Base-by-base conservation (phyloP, 2,113 vertebrate species). In the Sinocyclocheilus anophthalmus region DNA sequence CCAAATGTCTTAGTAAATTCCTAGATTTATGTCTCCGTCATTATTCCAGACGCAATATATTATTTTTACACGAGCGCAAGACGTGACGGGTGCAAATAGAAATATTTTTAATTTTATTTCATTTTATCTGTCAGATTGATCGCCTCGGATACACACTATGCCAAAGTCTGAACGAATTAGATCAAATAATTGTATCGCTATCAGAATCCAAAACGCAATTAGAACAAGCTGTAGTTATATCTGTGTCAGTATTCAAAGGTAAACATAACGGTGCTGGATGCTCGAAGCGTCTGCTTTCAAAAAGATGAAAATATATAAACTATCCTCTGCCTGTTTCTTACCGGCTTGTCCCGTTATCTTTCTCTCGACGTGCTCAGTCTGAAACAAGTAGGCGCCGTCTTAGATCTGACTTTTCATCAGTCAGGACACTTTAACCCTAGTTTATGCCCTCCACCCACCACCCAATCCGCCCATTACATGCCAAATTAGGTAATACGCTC, bases 301-400 rank as follows among this genome's bases (percentile, higher is more conserved):
- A 69, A 69, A 69, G 14, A 73, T 73, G 22, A 50, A 53, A 5
- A 33, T 72, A 70, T 12, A 4, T 16, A 76, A 48, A 24, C 53
- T 57, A 13, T 37, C 20, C 20, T 50, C 26, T 3, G 24, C 8
- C n/a, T 57, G 3, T 63, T 67, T 65, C 79, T 81, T 81, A 82
- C 61, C 81, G n/a, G 6, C 9, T 69, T 76, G 59, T 76, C 30
- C 59, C 72, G 70, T 39, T 76, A 37, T 70, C 61, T 70, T 20
- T 67, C 33, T 69, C 12, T 39, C 16, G 61, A n/a, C 9, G 83
- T 6, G 70, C 42, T 59, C 37, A 14, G 42, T 65, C 75, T 69
- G 50, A 55, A 85, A 55, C 59, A 78, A 81, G 65, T 61, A 72
- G 84, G 39, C 22, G 50, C 77, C 33, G 67, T 73, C 45, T 33